A percentile compares a stretch with the other conserved stretches of the same genome.
phyloP scores from a whole-genome alignment of 2,797 vertebrate species.

The Anguilla anguilla region DNA sequence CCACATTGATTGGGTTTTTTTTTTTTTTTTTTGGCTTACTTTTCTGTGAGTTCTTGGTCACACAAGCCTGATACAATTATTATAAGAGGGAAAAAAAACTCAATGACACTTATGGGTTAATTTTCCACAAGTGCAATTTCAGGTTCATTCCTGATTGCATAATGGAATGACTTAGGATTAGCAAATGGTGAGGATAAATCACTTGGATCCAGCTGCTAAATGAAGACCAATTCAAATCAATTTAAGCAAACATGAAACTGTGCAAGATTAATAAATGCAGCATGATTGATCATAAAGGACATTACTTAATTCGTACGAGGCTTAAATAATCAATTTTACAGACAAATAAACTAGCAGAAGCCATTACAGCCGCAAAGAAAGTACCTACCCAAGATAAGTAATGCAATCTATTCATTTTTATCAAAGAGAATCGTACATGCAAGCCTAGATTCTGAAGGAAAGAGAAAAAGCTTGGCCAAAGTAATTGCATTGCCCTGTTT shows the following conservation, averaged over 20 bases:
- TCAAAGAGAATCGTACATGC: neutral
- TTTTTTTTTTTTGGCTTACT: too few species aligned
- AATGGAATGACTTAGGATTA: neutral
- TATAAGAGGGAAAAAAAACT: neutral
- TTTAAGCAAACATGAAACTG: neutral
- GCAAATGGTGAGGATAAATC: neutral
- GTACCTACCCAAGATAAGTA: neutral
- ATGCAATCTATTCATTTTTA: neutral
- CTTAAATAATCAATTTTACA: neutral
- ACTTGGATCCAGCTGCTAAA: neutral
- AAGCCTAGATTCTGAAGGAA: neutral
- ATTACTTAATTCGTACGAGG: neutral
- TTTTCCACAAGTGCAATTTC: neutral
- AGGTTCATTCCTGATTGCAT: neutral
- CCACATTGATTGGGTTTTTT: too few species aligned
- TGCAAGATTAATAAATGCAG: neutral
- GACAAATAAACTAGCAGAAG: neutral
- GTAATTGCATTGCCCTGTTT: neutral
- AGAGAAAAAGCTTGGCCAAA: neutral
- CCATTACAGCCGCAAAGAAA: neutral
- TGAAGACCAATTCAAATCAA: neutral
- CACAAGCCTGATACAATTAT: too few species aligned
- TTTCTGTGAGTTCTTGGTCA: too few species aligned
- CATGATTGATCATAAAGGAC: neutral
- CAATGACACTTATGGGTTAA: neutral